Evolutionary conservation across 92 coral and sea anemone genomes (phyloP), one percentile per base, ranked within the genome.

Genomic region (Diadumene lineata): DNA sequence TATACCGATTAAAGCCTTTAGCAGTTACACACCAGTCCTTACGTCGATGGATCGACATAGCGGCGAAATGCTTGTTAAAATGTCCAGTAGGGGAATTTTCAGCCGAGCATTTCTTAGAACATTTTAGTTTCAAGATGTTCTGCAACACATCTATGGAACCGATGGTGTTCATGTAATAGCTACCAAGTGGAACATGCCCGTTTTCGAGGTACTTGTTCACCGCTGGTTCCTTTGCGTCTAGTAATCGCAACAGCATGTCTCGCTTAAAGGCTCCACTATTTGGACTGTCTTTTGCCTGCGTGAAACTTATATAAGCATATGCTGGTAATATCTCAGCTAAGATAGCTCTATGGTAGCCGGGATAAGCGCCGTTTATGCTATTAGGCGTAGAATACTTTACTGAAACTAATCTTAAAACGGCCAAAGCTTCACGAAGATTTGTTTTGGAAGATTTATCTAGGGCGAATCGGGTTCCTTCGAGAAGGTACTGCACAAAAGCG

Each of bases 331-430:
- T 16, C 8, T 64, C 65, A 21, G 79, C 81, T 31, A 89, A 21
- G 3, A 85, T 44, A 0, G 62, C 77, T 27, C 74, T 63, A 56
- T 68, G 33, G 65, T 81, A 85, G 0, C 44, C 46, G n/a, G 84
- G 84, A 26, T 34, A 43, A 0, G 87, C 84, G 16, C 88, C 94
- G 11, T 78, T 44, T 0, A 87, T 76, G 75, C 97, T 88, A 63
- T 43, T 81, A 33, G 97, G 97, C 7, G 89, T 84, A 57, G 86
- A 79, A 60, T 92, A 81, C 79, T 88, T 85, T 17, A 77, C 91
- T 1, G 93, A 82, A 16, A 73, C 51, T 0, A 81, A 25, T 15
- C 92, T 66, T 81, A 87, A 48, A 0, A 89, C 70, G 33, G 78
- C 79, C 23, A 88, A 62, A 13, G 85, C 93, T 61, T 82, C 57